Evolutionary conservation across 2,888 invertebrate species (phyloP).

Genomic region (Ophioninae sp.): DNA sequence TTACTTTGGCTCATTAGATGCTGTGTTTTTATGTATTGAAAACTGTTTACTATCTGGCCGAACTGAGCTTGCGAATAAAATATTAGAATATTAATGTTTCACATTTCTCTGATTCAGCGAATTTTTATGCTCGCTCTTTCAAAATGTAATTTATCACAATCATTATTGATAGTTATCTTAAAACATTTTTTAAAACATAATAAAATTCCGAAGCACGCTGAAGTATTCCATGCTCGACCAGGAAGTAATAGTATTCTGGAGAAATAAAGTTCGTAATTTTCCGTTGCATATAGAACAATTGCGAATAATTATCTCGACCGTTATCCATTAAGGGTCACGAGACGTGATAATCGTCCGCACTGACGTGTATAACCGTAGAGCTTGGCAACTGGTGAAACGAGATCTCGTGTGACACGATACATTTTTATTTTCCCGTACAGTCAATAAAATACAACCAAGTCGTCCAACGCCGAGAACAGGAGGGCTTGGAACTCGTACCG

Average conservation of each 20-base stretch:
- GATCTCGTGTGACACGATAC: background rate
- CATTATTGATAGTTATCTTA: background rate
- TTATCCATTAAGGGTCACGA: background rate
- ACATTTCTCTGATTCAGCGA: too few species aligned
- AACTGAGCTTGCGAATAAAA: background rate
- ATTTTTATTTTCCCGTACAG: constrained; percentile 71
- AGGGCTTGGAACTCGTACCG: constrained; percentile 81
- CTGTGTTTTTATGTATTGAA: background rate
- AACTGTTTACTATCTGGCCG: background rate
- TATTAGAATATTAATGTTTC: background rate
- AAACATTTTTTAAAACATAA: background rate
- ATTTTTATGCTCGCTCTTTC: background rate
- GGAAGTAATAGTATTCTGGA: background rate
- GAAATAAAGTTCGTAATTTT: background rate
- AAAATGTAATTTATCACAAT: background rate
- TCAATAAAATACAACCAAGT: constrained; percentile 82
- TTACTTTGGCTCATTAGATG: constrained; percentile 20
- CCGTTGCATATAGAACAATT: background rate
- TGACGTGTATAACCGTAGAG: background rate
- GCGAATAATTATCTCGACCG: constrained; percentile 24
- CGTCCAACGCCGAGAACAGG: constrained; percentile 79
- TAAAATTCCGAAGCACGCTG: background rate
- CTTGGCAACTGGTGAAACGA: background rate
- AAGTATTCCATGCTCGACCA: background rate
- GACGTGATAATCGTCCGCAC: background rate